Conservation (phyloP, 2,888 invertebrate genomes). For the Oxystoma pomonae region DNA sequence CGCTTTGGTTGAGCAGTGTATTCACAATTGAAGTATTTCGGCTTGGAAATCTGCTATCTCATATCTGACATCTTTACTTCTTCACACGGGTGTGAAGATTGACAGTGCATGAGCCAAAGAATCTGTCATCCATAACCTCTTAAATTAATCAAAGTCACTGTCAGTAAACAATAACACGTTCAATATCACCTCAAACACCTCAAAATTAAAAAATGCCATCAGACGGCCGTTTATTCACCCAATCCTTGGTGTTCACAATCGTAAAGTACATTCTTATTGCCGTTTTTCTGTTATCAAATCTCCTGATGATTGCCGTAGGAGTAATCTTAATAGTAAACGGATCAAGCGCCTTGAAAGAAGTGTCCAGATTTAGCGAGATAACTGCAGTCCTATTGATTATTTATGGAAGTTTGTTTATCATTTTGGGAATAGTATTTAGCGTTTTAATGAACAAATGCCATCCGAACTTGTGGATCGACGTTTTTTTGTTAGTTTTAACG, state of each 20-base stretch:
- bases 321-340: conserved; percentile 11
- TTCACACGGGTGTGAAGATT: too few relatives aligned
- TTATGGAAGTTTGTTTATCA: conserved; percentile 1
- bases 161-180: too few relatives aligned
- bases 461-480: conserved; percentile 12
- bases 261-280: conserved; percentile 18
- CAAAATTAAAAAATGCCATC: neutral
- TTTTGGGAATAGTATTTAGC: conserved; percentile 10
- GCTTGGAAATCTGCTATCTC: too few relatives aligned
- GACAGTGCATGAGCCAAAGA: too few relatives aligned
- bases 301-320: conserved; percentile 9
- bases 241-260: neutral
- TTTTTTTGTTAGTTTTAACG: conserved; percentile 4
- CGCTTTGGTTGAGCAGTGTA: too few relatives aligned
- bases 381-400: conserved; percentile 9
- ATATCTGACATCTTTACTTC: too few relatives aligned
- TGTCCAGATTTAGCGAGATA: conserved; percentile 9
- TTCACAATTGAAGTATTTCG: too few relatives aligned
- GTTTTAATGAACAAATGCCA: conserved; percentile 6
- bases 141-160: too few relatives aligned
- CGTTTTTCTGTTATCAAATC: conserved; percentile 11
- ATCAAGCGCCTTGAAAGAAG: conserved; percentile 7
- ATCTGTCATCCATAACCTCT: too few relatives aligned
- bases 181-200: too few relatives aligned
- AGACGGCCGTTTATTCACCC: neutral